Conservation (phyloP, 2,888 invertebrate genomes). For the Amblyjoppa proteus region DNA sequence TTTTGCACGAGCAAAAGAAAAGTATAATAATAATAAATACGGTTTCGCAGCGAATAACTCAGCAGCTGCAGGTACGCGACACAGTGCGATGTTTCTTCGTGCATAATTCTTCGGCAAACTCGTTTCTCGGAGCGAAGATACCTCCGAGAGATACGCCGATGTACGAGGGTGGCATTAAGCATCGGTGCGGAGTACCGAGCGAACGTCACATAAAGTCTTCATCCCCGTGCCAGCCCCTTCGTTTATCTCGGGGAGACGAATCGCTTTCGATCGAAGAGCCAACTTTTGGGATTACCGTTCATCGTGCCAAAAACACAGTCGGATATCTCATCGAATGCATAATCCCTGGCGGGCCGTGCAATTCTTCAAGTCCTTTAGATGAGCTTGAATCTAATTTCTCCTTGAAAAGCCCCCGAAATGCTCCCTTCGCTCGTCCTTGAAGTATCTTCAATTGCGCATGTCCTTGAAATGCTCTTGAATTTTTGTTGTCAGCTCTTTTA, state of each 20-base stretch:
- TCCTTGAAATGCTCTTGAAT: too few species aligned
- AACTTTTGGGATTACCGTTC: neutral
- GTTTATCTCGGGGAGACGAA: neutral
- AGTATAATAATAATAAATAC: constrained; percentile 9
- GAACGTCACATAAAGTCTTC: neutral
- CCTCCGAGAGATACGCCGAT: neutral
- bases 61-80: neutral
- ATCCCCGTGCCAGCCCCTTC: neutral
- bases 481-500: too few species aligned
- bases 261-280: neutral
- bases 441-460: too few species aligned
- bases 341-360: too few species aligned
- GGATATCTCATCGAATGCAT: too few species aligned
- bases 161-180: constrained; percentile 11
- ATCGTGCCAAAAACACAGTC: neutral
- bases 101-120: constrained; percentile 24
- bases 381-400: too few species aligned
- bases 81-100: constrained; percentile 4
- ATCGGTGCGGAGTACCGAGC: constrained; percentile 11
- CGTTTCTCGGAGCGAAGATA: constrained; percentile 9
- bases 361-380: too few species aligned
- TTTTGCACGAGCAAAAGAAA: neutral
- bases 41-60: neutral
- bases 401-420: too few species aligned
- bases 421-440: too few species aligned